These are phyloP conservation scores for Clupea harengus DNA, from an alignment of 2,113 vertebrate genomes.

Conservation along the genomic window DNA sequence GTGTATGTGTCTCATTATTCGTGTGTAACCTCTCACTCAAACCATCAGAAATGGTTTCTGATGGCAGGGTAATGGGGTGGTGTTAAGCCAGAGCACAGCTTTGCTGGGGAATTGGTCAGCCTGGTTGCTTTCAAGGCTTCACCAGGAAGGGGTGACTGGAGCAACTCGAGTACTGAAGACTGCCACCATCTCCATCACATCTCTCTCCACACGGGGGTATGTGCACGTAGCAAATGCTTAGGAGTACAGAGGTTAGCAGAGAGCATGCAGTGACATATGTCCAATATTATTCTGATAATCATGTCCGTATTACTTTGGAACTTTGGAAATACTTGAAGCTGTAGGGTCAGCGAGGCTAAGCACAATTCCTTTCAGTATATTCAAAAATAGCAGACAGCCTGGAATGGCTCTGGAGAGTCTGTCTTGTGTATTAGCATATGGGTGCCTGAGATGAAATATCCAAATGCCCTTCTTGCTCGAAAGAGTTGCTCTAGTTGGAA, in stretches of 20 bases:
- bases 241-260: background rate
- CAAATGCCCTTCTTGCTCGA: no score
- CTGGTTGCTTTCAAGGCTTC: background rate
- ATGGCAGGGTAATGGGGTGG: background rate
- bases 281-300: background rate
- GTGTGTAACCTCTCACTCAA: background rate
- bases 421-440: no score
- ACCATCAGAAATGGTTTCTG: background rate
- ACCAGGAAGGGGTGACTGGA: background rate
- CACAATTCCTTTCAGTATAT: background rate
- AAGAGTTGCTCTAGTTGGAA: no score
- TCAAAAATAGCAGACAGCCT: no score
- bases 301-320: background rate
- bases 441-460: no score
- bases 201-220: background rate
- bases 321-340: background rate
- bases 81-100: background rate
- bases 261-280: background rate
- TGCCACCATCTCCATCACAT: background rate
- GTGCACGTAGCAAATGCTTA: no score
- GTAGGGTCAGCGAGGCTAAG: background rate
- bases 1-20: background rate
- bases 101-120: background rate
- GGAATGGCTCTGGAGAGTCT: no score
- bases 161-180: background rate